These are phyloP conservation scores for Formica exsecta DNA, from an alignment of 1,140 invertebrate genomes.

Conservation along the genomic window DNA sequence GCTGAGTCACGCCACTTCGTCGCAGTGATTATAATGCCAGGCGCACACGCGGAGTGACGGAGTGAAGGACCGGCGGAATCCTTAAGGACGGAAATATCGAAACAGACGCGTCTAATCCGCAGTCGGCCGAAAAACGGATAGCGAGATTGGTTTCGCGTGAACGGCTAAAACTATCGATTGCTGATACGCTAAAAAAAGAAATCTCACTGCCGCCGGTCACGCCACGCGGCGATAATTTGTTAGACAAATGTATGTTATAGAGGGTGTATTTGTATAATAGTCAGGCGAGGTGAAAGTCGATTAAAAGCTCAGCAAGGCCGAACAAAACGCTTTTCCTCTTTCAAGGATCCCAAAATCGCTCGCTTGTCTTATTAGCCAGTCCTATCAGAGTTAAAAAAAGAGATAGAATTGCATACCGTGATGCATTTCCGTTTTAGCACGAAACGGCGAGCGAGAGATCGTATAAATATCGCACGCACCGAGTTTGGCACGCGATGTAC, in stretches of 20 bases:
- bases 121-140: not conserved
- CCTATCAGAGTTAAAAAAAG: too few relatives aligned
- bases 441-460: slow-evolving; percentile 44
- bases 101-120: not conserved
- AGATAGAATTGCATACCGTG: not conserved
- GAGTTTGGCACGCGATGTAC: slow-evolving; percentile 61
- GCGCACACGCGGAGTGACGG: not conserved
- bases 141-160: slow-evolving; percentile 7
- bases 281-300: not conserved
- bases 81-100: not conserved
- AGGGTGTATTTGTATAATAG: not conserved
- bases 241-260: not conserved
- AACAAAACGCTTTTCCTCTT: slow-evolving; percentile 11
- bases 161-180: slow-evolving; percentile 38
- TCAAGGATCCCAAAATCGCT: not conserved
- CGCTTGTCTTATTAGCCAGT: not conserved
- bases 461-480: slow-evolving; percentile 70
- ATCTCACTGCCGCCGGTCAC: slow-evolving; percentile 15
- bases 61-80: not conserved
- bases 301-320: not conserved
- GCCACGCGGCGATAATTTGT: slow-evolving; percentile 55
- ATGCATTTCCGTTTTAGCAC: slow-evolving; percentile 45
- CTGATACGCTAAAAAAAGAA: slow-evolving; percentile 62
- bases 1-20: slow-evolving; percentile 58
- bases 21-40: slow-evolving; percentile 18